These are phyloP conservation scores for Callithrix jacchus DNA, from an alignment of 2,113 vertebrate species.

Conservation along the genomic window DNA sequence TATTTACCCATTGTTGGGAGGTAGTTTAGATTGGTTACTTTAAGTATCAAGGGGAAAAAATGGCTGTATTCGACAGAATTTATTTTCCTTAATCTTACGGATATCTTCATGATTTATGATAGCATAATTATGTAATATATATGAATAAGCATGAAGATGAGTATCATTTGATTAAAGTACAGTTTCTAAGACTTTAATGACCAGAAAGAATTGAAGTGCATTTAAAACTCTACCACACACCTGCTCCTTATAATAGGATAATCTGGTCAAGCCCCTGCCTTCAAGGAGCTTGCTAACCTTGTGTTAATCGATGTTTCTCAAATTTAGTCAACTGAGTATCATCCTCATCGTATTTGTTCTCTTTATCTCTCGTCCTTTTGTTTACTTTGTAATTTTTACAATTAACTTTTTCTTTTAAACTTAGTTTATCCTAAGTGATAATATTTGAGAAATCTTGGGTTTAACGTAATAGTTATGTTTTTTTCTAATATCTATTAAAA, in stretches of 20 bases:
- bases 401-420: not conserved
- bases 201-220: constrained; percentile 9
- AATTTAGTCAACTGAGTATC: not conserved
- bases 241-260: not conserved
- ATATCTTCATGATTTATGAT: not conserved
- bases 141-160: not conserved
- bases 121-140: not conserved
- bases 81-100: not conserved
- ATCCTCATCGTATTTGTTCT: constrained; percentile 25
- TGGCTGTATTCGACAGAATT: not conserved
- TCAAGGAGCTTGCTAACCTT: not conserved
- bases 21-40: constrained; percentile 34
- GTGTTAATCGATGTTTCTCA: constrained; percentile 8
- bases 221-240: not conserved
- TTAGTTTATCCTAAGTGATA: constrained; percentile 35
- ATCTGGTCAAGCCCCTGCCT: not conserved
- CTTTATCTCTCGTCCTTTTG: not conserved
- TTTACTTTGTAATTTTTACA: constrained; percentile 34
- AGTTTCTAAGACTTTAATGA: constrained; percentile 21
- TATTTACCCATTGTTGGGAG: constrained; percentile 19
- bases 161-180: not conserved
- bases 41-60: not conserved
- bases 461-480: constrained; percentile 12
- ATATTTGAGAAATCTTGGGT: constrained; percentile 8
- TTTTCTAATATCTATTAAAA: not conserved